Evolutionary conservation across 2,888 invertebrate genomes (phyloP).

Genomic region (Esperia sulphurella): DNA sequence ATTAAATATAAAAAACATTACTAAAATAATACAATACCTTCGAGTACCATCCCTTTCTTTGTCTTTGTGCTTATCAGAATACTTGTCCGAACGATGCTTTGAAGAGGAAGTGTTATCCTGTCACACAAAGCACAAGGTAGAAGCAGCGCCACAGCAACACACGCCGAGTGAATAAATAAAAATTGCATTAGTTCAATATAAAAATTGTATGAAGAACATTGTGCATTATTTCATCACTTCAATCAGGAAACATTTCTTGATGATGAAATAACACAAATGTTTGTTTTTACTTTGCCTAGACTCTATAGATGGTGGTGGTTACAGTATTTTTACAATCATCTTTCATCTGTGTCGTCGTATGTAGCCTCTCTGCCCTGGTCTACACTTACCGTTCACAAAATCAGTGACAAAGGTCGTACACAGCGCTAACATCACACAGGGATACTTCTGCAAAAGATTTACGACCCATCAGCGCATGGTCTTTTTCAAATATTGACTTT

Average conservation of each 20-base stretch:
- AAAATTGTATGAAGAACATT: conserved; percentile 48
- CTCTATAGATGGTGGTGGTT: conserved; percentile 49
- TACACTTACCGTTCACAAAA: conserved; percentile 84
- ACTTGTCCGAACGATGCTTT: conserved; percentile 77
- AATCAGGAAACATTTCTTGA: background rate
- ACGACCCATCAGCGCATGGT: conserved; percentile 83
- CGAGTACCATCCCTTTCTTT: conserved; percentile 57
- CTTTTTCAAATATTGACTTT: conserved; percentile 33
- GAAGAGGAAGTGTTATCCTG: conserved; percentile 78
- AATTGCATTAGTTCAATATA: conserved; percentile 72
- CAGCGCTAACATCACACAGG: conserved; percentile 84
- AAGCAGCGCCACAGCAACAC: conserved; percentile 80
- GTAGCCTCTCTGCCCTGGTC: conserved; percentile 65
- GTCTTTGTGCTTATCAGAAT: conserved; percentile 76
- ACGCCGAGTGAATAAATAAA: conserved; percentile 79
- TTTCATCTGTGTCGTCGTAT: conserved; percentile 54
- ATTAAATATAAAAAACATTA: no score
- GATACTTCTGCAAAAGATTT: conserved; percentile 89
- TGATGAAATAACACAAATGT: conserved; percentile 57
- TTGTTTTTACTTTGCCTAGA: conserved; percentile 52
- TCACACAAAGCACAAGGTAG: conserved; percentile 81
- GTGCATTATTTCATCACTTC: conserved; percentile 48
- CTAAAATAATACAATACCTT: conserved; percentile 37
- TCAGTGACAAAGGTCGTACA: conserved; percentile 81
- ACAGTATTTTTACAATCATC: conserved; percentile 39